Percentiles rank a stretch among this genome's conserved stretches.
These are phyloP conservation scores for Peromyscus californicus DNA, from an alignment of 2,113 vertebrate genomes.

Conservation along the genomic window DNA sequence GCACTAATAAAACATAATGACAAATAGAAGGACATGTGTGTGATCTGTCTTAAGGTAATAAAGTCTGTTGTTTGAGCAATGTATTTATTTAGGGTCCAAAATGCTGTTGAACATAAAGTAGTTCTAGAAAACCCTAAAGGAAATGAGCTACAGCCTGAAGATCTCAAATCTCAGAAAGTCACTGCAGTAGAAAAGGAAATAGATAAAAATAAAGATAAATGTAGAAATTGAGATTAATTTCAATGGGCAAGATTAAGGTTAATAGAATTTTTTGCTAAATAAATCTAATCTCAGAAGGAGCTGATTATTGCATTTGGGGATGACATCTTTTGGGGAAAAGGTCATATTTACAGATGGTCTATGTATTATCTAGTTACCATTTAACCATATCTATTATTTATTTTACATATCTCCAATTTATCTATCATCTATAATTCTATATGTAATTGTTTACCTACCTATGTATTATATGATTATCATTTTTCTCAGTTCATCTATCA, in stretches of 20 bases:
- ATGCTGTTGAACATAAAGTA: too few relatives aligned
- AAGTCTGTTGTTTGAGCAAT: not conserved
- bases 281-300: not conserved
- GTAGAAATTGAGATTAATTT: not conserved
- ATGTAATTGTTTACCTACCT: not conserved
- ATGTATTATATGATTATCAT: not conserved
- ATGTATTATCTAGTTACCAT: not conserved
- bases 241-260: not conserved
- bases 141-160: too few relatives aligned
- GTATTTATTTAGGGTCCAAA: not conserved
- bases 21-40: not conserved
- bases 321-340: not conserved
- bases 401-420: not conserved
- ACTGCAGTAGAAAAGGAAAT: not conserved
- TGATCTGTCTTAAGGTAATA: not conserved
- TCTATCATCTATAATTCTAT: not conserved
- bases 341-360: not conserved
- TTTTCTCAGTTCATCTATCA: not conserved
- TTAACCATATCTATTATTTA: not conserved
- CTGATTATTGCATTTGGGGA: not conserved
- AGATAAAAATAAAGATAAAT: not conserved
- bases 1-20: not conserved
- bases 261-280: not conserved
- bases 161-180: not conserved
- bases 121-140: too few relatives aligned